A percentile compares a stretch with the other conserved stretches of the same genome.
These are phyloP conservation scores for Anguilla pacifica DNA, from an alignment of 2,797 vertebrate species.

Conservation along the genomic window DNA sequence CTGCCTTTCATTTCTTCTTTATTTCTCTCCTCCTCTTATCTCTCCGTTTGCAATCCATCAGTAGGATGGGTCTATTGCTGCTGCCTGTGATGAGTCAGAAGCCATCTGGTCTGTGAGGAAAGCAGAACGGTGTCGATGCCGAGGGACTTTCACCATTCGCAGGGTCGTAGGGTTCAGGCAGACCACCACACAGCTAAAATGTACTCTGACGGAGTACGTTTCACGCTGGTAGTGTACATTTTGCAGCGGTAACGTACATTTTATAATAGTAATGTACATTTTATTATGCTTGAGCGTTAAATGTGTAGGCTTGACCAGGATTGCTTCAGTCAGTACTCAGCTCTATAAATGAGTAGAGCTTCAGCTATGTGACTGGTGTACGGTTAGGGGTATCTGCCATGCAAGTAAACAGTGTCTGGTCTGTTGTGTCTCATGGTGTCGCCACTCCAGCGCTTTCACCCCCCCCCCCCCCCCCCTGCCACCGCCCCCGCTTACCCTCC, in stretches of 20 bases:
- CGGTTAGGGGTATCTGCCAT: too few species aligned
- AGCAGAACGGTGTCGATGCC: background rate
- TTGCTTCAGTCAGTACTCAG: background rate
- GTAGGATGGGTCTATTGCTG: background rate
- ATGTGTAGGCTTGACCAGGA: background rate
- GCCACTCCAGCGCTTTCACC: background rate
- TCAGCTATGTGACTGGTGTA: background rate
- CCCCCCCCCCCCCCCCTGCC: too few species aligned
- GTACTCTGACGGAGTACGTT: too few species aligned
- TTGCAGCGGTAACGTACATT: background rate
- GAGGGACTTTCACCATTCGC: too few species aligned
- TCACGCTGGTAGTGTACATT: too few species aligned
- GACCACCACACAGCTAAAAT: too few species aligned
- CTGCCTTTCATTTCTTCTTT: background rate
- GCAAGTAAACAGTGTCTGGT: too few species aligned
- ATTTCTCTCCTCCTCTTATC: background rate
- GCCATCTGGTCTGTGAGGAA: background rate
- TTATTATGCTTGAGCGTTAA: too few species aligned
- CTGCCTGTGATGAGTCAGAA: background rate
- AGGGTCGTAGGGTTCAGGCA: too few species aligned
- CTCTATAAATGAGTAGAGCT: background rate
- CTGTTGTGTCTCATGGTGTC: background rate
- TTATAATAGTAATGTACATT: background rate
- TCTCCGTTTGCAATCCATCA: background rate
- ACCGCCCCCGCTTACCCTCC: constrained; percentile 72